Evolutionary conservation across 2,888 invertebrate genomes (phyloP).

Genomic region (Luperina testacea): DNA sequence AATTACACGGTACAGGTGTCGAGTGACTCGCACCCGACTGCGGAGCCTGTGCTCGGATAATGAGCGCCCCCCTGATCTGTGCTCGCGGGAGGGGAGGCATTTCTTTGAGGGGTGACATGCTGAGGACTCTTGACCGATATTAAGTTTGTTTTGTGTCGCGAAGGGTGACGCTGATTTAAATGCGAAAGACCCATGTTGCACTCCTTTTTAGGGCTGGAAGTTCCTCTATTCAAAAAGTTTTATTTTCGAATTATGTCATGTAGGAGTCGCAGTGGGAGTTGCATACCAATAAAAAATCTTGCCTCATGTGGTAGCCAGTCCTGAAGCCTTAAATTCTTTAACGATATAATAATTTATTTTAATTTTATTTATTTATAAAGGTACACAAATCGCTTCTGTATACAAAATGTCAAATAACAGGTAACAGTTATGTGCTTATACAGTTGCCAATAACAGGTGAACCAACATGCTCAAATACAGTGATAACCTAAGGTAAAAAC

Average conservation of each 20-base stretch:
- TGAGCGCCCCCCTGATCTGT: conserved; percentile 55
- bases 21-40: conserved; percentile 70
- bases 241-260: too few species aligned
- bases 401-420: too few species aligned
- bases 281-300: not conserved
- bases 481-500: too few species aligned
- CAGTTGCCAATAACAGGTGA: too few species aligned
- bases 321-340: not conserved
- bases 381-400: too few species aligned
- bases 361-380: too few species aligned
- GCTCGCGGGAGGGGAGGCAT: conserved; percentile 12
- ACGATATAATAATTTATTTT: not conserved
- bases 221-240: conserved; percentile 1
- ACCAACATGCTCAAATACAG: too few species aligned
- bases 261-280: not conserved
- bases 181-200: conserved; percentile 70
- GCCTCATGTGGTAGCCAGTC: not conserved
- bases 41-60: conserved; percentile 68
- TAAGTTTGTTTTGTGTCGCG: conserved; percentile 79
- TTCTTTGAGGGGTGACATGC: conserved; percentile 41
- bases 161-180: conserved; percentile 75
- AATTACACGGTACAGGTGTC: conserved; percentile 75
- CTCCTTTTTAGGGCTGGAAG: conserved; percentile 27
- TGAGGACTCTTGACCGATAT: conserved; percentile 71
- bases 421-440: too few species aligned